Conservation (phyloP, 2,797 vertebrate species). For the Leuciscus waleckii region DNA sequence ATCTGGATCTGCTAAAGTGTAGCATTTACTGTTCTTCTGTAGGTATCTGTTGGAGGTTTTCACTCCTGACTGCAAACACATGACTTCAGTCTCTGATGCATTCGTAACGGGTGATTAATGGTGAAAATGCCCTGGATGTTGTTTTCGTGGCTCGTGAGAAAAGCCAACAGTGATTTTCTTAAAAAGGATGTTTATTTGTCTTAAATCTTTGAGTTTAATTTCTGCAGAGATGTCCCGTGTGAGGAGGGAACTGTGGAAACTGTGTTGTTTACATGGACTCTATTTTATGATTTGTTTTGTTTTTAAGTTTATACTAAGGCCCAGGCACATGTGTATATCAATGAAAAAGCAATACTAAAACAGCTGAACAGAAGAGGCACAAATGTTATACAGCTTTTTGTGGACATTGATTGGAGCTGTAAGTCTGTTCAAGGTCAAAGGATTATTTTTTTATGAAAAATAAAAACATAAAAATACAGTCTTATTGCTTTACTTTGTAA, state of each 20-base stretch:
- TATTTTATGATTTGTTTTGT: conserved; percentile 19
- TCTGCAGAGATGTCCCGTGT: not conserved
- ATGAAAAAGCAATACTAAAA: conserved; percentile 2
- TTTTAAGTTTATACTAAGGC: conserved; percentile 9
- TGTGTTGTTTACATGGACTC: not conserved
- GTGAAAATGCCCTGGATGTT: not conserved
- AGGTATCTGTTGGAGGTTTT: not conserved
- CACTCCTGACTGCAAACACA: not conserved
- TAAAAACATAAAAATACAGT: not conserved
- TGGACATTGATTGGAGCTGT: not conserved
- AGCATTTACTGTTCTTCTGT: conserved; percentile 29
- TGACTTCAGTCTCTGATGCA: not conserved
- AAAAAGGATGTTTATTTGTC: not conserved
- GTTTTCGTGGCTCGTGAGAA: not conserved
- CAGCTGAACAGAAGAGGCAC: not conserved
- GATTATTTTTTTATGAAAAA: conserved; percentile 31
- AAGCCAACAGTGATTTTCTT: not conserved
- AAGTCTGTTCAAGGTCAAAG: not conserved
- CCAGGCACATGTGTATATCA: not conserved
- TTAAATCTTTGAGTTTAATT: conserved; percentile 14
- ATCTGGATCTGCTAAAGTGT: not conserved
- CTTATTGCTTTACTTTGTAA: not conserved
- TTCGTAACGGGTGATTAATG: not conserved
- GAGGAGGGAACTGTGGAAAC: not conserved
- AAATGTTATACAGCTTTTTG: not conserved